A percentile compares a stretch with the other conserved stretches of the same genome.
Evolutionary conservation across 2,113 vertebrate species (phyloP).

Genomic region (Eudorcas thomsonii): DNA sequence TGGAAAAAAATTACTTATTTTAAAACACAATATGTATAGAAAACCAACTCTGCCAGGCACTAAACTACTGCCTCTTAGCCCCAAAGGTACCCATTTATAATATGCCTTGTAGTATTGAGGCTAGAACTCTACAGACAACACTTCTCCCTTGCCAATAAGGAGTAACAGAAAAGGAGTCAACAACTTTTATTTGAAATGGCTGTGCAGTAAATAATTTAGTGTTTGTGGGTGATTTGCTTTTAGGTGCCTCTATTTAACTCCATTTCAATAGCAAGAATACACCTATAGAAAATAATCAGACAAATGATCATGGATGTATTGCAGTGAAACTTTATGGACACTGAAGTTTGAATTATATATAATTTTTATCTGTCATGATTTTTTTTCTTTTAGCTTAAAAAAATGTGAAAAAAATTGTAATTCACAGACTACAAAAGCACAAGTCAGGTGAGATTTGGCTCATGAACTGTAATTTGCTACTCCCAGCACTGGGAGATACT

Average conservation of each 20-base stretch:
- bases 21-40: background rate
- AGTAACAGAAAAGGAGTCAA: background rate
- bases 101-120: background rate
- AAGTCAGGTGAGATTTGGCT: background rate
- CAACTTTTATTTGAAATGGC: background rate
- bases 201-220: background rate
- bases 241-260: background rate
- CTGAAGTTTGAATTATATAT: background rate
- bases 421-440: background rate
- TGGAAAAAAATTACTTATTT: background rate
- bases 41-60: background rate
- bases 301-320: background rate
- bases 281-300: background rate
- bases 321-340: background rate
- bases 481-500: too few relatives aligned
- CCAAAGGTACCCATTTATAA: background rate
- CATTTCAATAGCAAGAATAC: background rate
- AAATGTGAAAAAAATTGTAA: background rate
- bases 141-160: background rate
- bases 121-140: background rate
- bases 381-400: background rate
- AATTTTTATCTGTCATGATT: background rate
- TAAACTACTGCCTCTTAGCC: background rate
- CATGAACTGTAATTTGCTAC: background rate
- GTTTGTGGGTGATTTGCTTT: background rate